Evolutionary conservation across 2,888 invertebrate genomes (phyloP).

Genomic region (Petrolisthes cinctipes): DNA sequence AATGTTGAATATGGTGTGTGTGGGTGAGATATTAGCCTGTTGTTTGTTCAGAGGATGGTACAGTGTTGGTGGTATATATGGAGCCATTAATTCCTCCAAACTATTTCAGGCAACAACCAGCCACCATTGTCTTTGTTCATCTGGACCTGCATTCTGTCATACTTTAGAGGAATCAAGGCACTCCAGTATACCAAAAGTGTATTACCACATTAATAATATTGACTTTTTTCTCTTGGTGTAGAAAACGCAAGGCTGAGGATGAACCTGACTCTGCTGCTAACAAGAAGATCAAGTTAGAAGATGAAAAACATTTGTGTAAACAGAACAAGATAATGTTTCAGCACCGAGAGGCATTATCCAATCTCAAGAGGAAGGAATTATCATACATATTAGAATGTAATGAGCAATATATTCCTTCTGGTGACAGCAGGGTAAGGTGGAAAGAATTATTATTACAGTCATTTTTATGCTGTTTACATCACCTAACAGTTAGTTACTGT

Average conservation of each 20-base stretch:
- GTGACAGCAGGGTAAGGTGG: slow-evolving; percentile 77
- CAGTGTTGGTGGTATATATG: not conserved
- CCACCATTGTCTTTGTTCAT: no score
- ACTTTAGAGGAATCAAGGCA: no score
- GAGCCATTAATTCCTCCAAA: no score
- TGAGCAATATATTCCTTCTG: slow-evolving; percentile 78
- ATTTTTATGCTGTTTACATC: no score
- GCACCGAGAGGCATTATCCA: slow-evolving; percentile 77
- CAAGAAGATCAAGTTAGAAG: slow-evolving; percentile 67
- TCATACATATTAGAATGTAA: slow-evolving; percentile 79
- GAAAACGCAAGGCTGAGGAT: slow-evolving; percentile 77
- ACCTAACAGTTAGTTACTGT: no score
- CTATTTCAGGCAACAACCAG: no score
- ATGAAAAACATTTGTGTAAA: slow-evolving; percentile 76
- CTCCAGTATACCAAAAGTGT: not conserved
- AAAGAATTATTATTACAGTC: not conserved
- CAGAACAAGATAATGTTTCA: slow-evolving; percentile 82
- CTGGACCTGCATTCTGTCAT: no score
- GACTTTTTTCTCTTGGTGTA: slow-evolving; percentile 68
- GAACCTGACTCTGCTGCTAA: slow-evolving; percentile 55
- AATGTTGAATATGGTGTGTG: no score
- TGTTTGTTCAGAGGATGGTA: no score
- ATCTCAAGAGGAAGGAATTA: slow-evolving; percentile 77
- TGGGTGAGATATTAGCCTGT: no score
- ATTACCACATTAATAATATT: not conserved